Base-by-base conservation (phyloP, 92 coral and sea anemone genomes). In the Bergia sp. region DNA sequence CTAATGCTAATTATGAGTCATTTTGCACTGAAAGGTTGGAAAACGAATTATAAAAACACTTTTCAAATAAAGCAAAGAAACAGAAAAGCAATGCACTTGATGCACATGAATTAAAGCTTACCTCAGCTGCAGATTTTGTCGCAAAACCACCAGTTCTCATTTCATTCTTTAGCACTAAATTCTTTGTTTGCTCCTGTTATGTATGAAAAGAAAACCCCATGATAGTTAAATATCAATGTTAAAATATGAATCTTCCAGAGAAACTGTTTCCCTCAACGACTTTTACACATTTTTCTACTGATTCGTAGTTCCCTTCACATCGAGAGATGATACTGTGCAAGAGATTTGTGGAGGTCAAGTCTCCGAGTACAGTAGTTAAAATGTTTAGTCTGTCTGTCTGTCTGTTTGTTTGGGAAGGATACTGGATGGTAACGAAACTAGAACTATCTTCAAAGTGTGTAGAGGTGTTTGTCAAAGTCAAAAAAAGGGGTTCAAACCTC, bases 121-220 rank as follows among this genome's bases (percentile, higher is more conserved):
- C 99, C 95, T 97, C 98, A 23, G 93, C 94, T 61, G 93, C 77
- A 76, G 99, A 96, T 89, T 95, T 97, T 7, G 98, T 90, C 18
- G 99, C 92, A 44, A 97, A 92, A 77, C 99, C 98, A 55, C 95
- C 92, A 53, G 95, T 88, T 90, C 96, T 97, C 90, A 97, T 86
- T 40, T 97, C 99, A 84, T 94, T 96, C 50, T 93, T 91, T 61
- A 96, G 74, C 81, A 92, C 86, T 42, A 95, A 73, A 79, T 96
- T 94, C 93, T 93, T 97, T 76, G 97, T 94, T 88, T 97, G 98
- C 78, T 97, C 99, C 99, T 97, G 50, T 4, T 71, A 29, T 43
- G 40, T 21, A 71, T 8, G 11, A 37, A 23, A 86, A 50, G 45
- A n/a, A 3, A 7, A 42, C n/a, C 18, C 21, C 8, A 73, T 2